These are phyloP conservation scores for Eurosta solidaginis DNA, from an alignment of 1,140 invertebrate genomes.

Conservation along the genomic window DNA sequence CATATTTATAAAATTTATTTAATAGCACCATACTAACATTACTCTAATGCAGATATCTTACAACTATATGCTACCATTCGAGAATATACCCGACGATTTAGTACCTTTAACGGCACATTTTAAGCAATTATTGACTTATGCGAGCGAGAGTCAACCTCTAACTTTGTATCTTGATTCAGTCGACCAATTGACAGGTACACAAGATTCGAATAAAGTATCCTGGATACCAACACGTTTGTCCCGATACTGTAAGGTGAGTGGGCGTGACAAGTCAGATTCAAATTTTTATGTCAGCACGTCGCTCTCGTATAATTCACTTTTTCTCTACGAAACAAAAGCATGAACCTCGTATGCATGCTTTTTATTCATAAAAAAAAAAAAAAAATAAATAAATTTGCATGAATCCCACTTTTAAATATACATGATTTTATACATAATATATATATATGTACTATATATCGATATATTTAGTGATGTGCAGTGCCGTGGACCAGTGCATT, in stretches of 20 bases:
- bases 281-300: background rate
- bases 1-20: background rate
- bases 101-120: constrained; percentile 95
- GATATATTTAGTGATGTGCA: too few relatives aligned
- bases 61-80: constrained; percentile 90
- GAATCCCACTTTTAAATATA: background rate
- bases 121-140: constrained; percentile 87
- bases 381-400: background rate
- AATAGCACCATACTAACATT: background rate
- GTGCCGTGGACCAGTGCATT: too few relatives aligned
- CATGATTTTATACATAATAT: background rate
- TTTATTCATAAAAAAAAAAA: background rate
- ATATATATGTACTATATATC: background rate
- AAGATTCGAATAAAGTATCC: constrained; percentile 92
- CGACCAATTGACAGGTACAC: constrained; percentile 92
- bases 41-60: constrained; percentile 78
- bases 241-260: constrained; percentile 82
- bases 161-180: constrained; percentile 90
- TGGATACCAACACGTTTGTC: constrained; percentile 94
- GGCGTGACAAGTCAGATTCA: background rate
- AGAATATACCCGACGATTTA: constrained; percentile 93
- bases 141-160: constrained; percentile 79
- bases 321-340: background rate
- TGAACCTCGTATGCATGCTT: background rate
- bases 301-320: background rate